A percentile compares a stretch with the other conserved stretches of the same genome.
These are phyloP conservation scores for Heliconius ismenius DNA, from an alignment of 2,888 invertebrate species.

Conservation along the genomic window DNA sequence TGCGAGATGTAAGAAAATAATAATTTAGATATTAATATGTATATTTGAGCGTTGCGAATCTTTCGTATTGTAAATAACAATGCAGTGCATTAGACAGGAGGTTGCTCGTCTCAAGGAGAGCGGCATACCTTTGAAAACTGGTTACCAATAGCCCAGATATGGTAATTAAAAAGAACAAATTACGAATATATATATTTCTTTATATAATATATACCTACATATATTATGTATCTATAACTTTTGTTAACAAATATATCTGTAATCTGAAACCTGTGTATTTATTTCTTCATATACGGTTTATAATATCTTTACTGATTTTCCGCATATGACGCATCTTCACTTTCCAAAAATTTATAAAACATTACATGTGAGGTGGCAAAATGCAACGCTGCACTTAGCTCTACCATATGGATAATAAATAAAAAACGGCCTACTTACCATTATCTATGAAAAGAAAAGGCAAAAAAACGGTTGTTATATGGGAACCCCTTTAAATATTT, in stretches of 20 bases:
- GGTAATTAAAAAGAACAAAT: not conserved
- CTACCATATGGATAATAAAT: not conserved
- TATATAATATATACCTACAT: too few relatives aligned
- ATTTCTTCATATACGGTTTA: not conserved
- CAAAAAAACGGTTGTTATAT: too few relatives aligned
- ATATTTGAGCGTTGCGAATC: not conserved
- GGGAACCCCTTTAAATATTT: too few relatives aligned
- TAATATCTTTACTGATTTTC: not conserved
- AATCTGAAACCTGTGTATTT: not conserved
- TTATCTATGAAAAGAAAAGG: not conserved
- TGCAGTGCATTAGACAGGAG: constrained; percentile 17
- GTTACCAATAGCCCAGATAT: constrained; percentile 8
- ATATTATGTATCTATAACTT: not conserved
- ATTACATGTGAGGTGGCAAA: not conserved
- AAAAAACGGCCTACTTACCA: not conserved
- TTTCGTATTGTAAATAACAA: constrained; percentile 1
- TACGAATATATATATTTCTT: not conserved
- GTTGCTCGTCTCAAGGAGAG: constrained; percentile 40
- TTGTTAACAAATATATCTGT: not conserved
- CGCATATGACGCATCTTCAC: not conserved
- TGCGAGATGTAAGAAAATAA: not conserved
- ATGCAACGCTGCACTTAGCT: not conserved
- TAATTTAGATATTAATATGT: not conserved
- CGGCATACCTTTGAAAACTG: constrained; percentile 37
- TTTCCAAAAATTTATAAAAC: not conserved